These are phyloP conservation scores for Amblyjoppa fuscipennis DNA, from an alignment of 2,888 invertebrate species.

Conservation along the genomic window DNA sequence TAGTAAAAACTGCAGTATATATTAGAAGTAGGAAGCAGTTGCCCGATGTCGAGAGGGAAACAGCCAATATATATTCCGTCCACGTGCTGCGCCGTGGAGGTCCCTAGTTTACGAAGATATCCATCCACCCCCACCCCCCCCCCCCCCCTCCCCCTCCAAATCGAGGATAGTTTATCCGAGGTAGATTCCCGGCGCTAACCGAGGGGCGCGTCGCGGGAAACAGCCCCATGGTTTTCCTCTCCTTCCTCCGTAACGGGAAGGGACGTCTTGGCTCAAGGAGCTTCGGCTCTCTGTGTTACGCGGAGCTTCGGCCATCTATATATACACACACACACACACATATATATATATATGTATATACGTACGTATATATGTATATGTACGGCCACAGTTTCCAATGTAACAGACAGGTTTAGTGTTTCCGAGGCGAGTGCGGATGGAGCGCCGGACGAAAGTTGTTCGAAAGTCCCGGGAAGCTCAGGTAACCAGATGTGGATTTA, in stretches of 20 bases:
- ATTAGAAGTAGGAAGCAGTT: conserved; percentile 32
- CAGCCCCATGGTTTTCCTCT: conserved; percentile 59
- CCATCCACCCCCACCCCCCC: conserved; percentile 56
- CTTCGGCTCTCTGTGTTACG: conserved; percentile 11
- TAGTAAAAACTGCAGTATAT: conserved; percentile 19
- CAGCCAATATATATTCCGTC: conserved; percentile 57
- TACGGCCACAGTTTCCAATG: conserved; percentile 38
- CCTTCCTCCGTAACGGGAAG: not conserved
- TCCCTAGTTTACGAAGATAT: conserved; percentile 65
- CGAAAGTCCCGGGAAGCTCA: conserved; percentile 61
- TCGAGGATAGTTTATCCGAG: conserved; percentile 67
- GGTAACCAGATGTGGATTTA: conserved; percentile 70
- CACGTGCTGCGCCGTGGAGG: conserved; percentile 46
- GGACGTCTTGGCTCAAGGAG: conserved; percentile 45
- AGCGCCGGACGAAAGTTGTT: conserved; percentile 55
- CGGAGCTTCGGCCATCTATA: conserved; percentile 10
- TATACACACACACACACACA: not conserved
- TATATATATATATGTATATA: not conserved
- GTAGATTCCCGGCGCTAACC: conserved; percentile 33
- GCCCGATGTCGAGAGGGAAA: conserved; percentile 35
- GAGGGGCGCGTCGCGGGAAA: conserved; percentile 52
- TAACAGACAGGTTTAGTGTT: conserved; percentile 69
- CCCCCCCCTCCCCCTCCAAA: not conserved
- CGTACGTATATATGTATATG: conserved; percentile 5
- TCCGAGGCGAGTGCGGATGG: conserved; percentile 55